Evolutionary conservation across 2,797 vertebrate genomes (phyloP).

Genomic region (Eptatretus atami): DNA sequence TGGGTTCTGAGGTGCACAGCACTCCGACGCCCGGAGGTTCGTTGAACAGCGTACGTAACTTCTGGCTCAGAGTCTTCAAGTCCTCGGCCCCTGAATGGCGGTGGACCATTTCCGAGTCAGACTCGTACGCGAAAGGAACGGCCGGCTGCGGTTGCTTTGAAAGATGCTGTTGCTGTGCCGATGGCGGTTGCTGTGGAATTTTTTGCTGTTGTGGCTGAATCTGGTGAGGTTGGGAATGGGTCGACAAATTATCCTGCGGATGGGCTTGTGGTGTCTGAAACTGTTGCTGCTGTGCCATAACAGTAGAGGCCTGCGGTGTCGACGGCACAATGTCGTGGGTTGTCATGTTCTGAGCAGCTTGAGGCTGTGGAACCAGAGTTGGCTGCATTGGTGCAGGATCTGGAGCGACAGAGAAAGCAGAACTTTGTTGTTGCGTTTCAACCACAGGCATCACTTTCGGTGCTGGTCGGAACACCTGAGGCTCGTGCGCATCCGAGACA

Average conservation of each 20-base stretch:
- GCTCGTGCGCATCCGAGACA: no score
- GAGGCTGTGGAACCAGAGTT: no score
- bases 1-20: background rate
- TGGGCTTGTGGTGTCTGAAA: background rate
- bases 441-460: no score
- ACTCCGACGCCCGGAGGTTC: background rate
- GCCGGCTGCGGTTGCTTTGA: background rate
- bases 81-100: slow-evolving; percentile 2
- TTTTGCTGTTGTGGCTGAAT: no score
- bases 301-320: no score
- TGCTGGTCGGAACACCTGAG: no score
- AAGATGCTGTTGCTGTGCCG: background rate
- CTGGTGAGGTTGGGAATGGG: background rate
- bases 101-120: slow-evolving; percentile 1
- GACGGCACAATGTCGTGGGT: no score
- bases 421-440: no score
- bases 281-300: background rate
- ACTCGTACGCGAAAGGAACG: slow-evolving; percentile 1
- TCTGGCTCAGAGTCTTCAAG: slow-evolving; percentile 3
- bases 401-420: no score
- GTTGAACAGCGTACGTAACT: slow-evolving; percentile 1
- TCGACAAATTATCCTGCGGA: background rate
- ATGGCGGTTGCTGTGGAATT: no score
- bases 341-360: no score
- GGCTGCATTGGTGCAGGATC: no score